phyloP scores from a whole-genome alignment of 2,888 invertebrate species.

The Saturnia japonica region DNA sequence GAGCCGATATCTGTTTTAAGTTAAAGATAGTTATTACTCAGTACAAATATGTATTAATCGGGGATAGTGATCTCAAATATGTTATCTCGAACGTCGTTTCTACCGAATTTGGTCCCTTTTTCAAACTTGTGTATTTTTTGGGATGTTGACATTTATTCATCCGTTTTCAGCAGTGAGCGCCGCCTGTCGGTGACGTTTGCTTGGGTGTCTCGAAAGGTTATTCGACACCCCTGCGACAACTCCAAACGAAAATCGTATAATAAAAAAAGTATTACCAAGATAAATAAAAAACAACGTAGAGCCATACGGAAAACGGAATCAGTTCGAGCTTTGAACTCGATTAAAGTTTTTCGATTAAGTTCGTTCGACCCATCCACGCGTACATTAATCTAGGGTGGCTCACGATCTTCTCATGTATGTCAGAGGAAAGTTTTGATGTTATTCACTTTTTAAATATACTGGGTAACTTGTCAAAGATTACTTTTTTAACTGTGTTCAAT shows the following conservation, averaged over 20 bases:
- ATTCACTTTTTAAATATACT: not conserved
- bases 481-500: too few species aligned
- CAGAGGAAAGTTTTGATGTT: not conserved
- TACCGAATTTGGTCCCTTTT: too few species aligned
- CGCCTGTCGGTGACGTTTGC: not conserved
- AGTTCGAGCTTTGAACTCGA: constrained; percentile 2
- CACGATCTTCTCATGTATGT: not conserved
- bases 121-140: too few species aligned
- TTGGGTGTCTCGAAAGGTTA: not conserved
- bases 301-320: not conserved
- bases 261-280: not conserved
- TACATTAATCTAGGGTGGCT: constrained; percentile 2
- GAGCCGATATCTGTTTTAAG: too few species aligned
- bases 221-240: not conserved
- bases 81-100: too few species aligned
- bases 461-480: not conserved
- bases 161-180: not conserved
- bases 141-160: not conserved
- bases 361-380: constrained; percentile 2
- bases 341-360: constrained; percentile 17
- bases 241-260: not conserved
- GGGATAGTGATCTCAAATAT: too few species aligned
- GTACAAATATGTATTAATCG: too few species aligned
- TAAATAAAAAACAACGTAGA: constrained; percentile 2
- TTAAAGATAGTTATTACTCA: too few species aligned